Base-by-base conservation (phyloP, 2,113 vertebrate genomes). In the Heterotis niloticus region DNA sequence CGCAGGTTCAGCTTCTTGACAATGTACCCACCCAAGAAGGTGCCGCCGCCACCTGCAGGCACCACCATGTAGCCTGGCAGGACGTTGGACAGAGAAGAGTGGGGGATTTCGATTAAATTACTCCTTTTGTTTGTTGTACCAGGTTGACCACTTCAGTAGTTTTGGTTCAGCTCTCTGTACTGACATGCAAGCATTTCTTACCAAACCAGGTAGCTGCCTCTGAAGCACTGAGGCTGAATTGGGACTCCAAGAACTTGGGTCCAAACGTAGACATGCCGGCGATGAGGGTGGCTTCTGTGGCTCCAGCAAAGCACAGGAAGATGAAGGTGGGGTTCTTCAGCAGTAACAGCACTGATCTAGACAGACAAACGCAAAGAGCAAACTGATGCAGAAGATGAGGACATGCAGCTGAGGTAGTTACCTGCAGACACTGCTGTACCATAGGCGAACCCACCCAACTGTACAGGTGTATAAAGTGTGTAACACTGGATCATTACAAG, bases 191-290 rank as follows among this genome's bases (percentile, higher is more conserved):
- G 7, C 29, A 28, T 78, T 68, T 74, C 95, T 94, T 88, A 99
- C 98, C 98, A 26, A 99, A 99, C 89, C 94, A 91, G 0, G 94
- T 96, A 76, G 97, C 96, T 1, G 96, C 96, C 85, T 96, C 93
- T 0, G 98, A 98, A 18, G 98, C 94, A 16, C 97, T 99, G 80
- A 99, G 90, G 84, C 92, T 96, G 80, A 99, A 96, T 88, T 99
- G 98, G 10, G 96, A 94, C 88, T 99, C 96, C 13, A 99, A 86
- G 86, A 97, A 97, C 88, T 99, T 99, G 84, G 98, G 97, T 0
- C 96, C 95, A 18, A 99, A 99, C 0, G 98, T 99, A 76, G 97
- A 98, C 95, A 99, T 96, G 80, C 95, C 94, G 0, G 96, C 91
- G 5, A 98, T 94, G 64, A 99, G 95, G 0, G 95, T 97, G 13